Evolutionary conservation across 2,113 vertebrate genomes (phyloP), one percentile per base, ranked within the genome.

Genomic region (Cariama cristata): DNA sequence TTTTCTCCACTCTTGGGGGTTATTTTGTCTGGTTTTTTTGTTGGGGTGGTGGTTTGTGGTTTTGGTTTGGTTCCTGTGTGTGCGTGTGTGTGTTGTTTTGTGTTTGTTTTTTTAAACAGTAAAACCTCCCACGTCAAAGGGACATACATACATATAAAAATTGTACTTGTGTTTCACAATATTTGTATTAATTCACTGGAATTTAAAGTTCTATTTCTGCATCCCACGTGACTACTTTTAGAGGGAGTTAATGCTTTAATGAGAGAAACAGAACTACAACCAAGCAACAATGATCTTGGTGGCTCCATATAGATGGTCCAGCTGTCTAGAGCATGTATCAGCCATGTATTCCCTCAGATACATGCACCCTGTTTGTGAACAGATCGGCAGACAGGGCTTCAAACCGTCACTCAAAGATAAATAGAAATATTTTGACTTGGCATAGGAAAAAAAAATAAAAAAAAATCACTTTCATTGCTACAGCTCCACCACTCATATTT

Each of bases 301-400:
- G 40, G 40, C 56, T 79, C n/a, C 64, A 35, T 6, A 58, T 0
- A 79, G 55, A 28, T 21, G 38, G 35, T 53, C 42, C 64, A 76
- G n/a, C 21, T 80, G 38, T 30, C n/a, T 18, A 74, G 19, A 62
- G 68, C 47, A 80, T 7, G 0, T 8, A 85, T 24, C 22, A 72
- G 52, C 20, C 33, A 19, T 14, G 14, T 50, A 59, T 33, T 86
- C 64, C 55, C 59, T 73, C 68, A 91, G 20, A 88, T 0, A 58
- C 6, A 62, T 1, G 2, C 40, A 81, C 24, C 30, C 59, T 45
- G 42, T 40, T 58, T 73, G 28, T 40, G 59, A 95, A 58, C 7
- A 74, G 50, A 90, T n/a, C 0, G 0, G 58, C 0, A 83, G 6
- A 56, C 16, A 80, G 15, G 45, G 47, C 40, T 63, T 45, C 71